Base-by-base conservation (phyloP, 2,113 vertebrate species). In the Todiramphus chloris region DNA sequence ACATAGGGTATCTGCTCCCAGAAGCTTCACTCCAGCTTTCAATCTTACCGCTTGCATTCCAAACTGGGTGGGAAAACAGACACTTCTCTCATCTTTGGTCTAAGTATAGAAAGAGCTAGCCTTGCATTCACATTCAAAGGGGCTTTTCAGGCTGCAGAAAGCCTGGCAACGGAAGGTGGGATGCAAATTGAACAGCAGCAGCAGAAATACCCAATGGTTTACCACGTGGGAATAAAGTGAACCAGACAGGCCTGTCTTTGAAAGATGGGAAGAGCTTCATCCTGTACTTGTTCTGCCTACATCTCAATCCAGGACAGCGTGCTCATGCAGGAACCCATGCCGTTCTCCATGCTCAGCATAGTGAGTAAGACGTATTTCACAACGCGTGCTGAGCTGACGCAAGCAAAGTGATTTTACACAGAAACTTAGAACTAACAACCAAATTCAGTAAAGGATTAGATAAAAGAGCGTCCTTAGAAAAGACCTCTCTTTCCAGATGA, bases 301-400 rank as follows among this genome's bases (percentile, higher is more conserved):
- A 69, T 92, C 82, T 91, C 37, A 39, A 48, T 75, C 59, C 19
- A 33, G 3, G 68, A 59, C 35, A 85, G 81, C 2, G 4, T 95
- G 94, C 75, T 59, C 30, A 48, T 25, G 81, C 93, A 91, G 88
- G 92, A 95, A 70, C 33, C 90, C 56, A 16, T 67, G 55, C 81
- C 51, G 53, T 90, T 91, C 89, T 80, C 89, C 0, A 0, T 93
- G 91, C 90, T 93, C 89, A 88, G 93, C 87, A 95, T 50, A 59
- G 50, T 87, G 93, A 97, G 73, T 80, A 97, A 96, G 33, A 44
- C 18, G 1, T 10, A 55, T 96, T 93, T 90, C 89, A 93, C 82
- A 92, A 90, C 69, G 83, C 75, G 75, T 13, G 72, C 75, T 0
- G 0, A 83, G 81, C 75, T 95, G 92, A 97, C 5, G 62, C 82